These are phyloP conservation scores for Saxidomus purpurata DNA, from an alignment of 1,140 invertebrate species.

Conservation along the genomic window DNA sequence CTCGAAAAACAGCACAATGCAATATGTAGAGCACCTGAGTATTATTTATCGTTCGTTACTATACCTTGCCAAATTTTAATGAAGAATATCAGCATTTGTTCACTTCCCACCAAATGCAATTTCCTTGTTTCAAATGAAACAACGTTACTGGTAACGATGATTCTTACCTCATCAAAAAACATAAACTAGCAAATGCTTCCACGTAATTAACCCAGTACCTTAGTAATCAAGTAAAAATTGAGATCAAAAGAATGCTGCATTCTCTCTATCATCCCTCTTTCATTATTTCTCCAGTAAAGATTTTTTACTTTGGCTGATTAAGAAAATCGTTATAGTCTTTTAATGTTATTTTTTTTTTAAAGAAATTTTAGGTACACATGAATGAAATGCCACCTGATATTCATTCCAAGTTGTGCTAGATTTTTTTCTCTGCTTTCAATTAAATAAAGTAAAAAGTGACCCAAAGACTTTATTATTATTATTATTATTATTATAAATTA, in stretches of 20 bases:
- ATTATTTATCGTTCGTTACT: background rate
- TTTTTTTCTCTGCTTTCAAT: too few species aligned
- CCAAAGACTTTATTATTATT: too few species aligned
- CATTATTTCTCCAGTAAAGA: too few species aligned
- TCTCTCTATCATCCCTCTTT: background rate
- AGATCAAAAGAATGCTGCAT: slow-evolving; percentile 16
- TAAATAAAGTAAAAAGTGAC: too few species aligned
- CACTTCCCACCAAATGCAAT: background rate
- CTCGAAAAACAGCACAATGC: background rate
- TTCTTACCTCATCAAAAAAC: background rate
- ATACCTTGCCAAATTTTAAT: slow-evolving; percentile 1
- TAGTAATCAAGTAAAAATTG: background rate
- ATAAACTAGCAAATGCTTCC: background rate
- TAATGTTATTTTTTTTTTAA: too few species aligned
- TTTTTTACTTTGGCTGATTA: too few species aligned
- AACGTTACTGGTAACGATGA: background rate
- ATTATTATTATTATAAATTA: too few species aligned
- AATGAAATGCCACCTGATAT: too few species aligned
- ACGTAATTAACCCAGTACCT: background rate
- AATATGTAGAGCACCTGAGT: background rate
- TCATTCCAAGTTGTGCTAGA: too few species aligned
- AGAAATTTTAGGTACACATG: too few species aligned
- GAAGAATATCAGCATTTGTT: slow-evolving; percentile 3
- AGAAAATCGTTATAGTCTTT: too few species aligned
- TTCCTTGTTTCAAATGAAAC: slow-evolving; percentile 29